Base-by-base conservation (phyloP, 2,888 invertebrate genomes). In the Campoplex nolae region DNA sequence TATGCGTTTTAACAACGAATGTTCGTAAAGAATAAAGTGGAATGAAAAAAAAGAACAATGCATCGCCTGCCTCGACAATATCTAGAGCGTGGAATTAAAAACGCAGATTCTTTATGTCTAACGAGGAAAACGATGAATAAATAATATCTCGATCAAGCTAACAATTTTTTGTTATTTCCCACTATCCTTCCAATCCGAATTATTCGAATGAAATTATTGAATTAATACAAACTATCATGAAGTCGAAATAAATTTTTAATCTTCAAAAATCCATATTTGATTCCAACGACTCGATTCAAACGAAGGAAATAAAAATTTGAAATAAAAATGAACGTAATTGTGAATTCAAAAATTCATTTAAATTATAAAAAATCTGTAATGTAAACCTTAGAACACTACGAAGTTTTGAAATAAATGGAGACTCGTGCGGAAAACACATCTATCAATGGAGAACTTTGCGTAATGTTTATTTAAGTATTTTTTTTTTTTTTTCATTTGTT, bases 1-100 rank as follows among this genome's bases (percentile, higher is more conserved):
- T 89, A 82, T 85, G 87, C 81, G 74, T 86, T 89, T 84, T 88
- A 84, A 90, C 85, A 89, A 90, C 88, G 89, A 90, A 90, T 86
- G 89, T 88, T 13, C 18, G 35, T 62, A 18, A 77, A 79, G 58
- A 77, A 73, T 45, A 74, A 45, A 70, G 18, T 23, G 42, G 35
- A 23, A 42, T 56, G n/a, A 45, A 32, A 13, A 48, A 16, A 9
- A 71, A 45, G 38, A 42, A 58, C 16, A 74, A 77, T 73, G 23
- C 79, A 71, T 83, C 71, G 80, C 83, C 79, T 83, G 76, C 75
- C 79, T 83, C 83, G 79, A 76, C 32, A 67, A 83, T 83, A 73
- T 38, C 74, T 67, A 73, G 58, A 77, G 65, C n/a, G 80, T 23
- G 76, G 48, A 62, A 68, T n/a, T 16, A 45, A 76, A 78, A 23